phyloP scores from a whole-genome alignment of 2,888 invertebrate genomes.

The Plagodis dolabraria region DNA sequence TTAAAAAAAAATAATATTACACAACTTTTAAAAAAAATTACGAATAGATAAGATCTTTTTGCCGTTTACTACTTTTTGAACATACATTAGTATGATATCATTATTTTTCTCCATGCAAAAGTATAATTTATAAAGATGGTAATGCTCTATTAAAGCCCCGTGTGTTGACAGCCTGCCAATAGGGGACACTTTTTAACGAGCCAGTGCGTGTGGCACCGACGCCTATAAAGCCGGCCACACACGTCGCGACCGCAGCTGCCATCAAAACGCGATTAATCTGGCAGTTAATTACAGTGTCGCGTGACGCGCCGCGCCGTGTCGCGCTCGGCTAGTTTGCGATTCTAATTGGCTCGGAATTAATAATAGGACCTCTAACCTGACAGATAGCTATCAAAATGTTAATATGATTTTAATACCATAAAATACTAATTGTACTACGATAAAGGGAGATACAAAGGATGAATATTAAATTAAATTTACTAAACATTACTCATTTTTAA shows the following conservation, averaged over 20 bases:
- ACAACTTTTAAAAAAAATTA: neutral
- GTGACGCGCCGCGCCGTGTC: conserved; percentile 5
- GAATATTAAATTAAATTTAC: too few relatives aligned
- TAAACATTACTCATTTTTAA: too few relatives aligned
- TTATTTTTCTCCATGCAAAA: too few relatives aligned
- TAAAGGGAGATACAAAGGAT: too few relatives aligned
- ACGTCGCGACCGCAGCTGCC: conserved; percentile 12
- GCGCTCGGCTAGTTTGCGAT: conserved; percentile 17
- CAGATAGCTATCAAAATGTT: conserved; percentile 18
- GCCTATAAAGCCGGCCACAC: conserved; percentile 17
- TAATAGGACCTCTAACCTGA: conserved; percentile 18
- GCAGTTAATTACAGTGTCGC: conserved; percentile 11
- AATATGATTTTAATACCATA: conserved; percentile 17
- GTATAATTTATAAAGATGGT: neutral
- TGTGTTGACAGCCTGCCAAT: conserved; percentile 5
- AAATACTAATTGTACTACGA: too few relatives aligned
- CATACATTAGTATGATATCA: too few relatives aligned
- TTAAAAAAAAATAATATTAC: neutral
- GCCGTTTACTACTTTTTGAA: too few relatives aligned
- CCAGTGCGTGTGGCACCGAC: conserved; percentile 1
- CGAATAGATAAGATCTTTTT: too few relatives aligned
- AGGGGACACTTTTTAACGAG: neutral
- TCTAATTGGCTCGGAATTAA: conserved; percentile 25
- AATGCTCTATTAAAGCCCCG: neutral
- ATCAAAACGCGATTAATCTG: conserved; percentile 12